Conservation (phyloP, 92 coral and sea anemone species). For the Epizoanthus scotinus region DNA sequence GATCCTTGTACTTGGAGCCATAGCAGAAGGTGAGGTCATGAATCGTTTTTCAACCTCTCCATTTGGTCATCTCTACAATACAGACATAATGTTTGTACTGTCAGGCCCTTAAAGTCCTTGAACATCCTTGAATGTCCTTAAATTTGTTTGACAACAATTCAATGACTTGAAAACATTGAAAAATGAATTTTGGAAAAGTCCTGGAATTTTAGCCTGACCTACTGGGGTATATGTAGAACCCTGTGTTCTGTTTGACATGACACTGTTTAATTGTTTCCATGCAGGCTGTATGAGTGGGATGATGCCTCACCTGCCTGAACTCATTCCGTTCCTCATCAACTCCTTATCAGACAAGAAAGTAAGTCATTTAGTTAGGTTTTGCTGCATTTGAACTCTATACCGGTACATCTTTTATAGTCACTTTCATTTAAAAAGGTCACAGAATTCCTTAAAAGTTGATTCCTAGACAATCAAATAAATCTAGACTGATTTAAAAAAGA, state of each 20-base stretch:
- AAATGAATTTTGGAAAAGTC: not conserved
- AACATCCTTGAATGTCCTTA: not conserved
- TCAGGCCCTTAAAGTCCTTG: not conserved
- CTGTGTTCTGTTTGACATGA: too few species aligned
- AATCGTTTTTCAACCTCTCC: not conserved
- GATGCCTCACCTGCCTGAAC: constrained; percentile 93
- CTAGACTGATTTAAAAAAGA: too few species aligned
- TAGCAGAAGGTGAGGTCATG: constrained; percentile 78
- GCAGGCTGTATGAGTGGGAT: constrained; percentile 92
- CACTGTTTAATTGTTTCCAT: not conserved
- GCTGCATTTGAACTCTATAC: not conserved
- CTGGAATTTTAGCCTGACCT: too few species aligned
- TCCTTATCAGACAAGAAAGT: constrained; percentile 96
- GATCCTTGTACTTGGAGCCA: constrained; percentile 94
- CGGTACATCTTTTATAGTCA: not conserved
- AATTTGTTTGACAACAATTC: not conserved
- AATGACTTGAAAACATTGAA: too few species aligned
- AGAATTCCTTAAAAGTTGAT: too few species aligned
- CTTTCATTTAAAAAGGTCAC: too few species aligned
- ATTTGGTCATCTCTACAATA: not conserved
- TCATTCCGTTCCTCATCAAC: constrained; percentile 92
- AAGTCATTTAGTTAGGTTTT: not conserved
- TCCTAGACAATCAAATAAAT: too few species aligned
- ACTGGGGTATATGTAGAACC: too few species aligned
- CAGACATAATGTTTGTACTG: not conserved